These are phyloP conservation scores for Lordiphosa andalusiaca DNA, from an alignment of 2,888 invertebrate genomes.

Conservation along the genomic window DNA sequence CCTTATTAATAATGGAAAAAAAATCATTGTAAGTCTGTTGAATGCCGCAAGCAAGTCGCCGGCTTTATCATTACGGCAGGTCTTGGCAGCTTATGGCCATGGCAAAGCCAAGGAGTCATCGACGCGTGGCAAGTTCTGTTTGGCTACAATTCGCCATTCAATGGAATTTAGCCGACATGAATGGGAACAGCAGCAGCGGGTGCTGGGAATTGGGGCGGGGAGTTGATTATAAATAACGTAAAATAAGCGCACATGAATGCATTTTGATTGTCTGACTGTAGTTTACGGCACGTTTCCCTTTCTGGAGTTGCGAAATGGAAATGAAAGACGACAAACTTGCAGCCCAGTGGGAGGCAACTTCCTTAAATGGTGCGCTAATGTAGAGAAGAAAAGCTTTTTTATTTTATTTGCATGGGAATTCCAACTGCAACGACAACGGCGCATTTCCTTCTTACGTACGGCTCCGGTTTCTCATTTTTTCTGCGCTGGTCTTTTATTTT, in stretches of 20 bases:
- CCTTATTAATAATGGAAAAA: constrained; percentile 21
- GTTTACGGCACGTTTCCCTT: constrained; percentile 63
- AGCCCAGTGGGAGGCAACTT: constrained; percentile 37
- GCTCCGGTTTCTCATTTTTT: constrained; percentile 37
- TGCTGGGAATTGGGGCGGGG: constrained; percentile 1
- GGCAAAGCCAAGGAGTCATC: constrained; percentile 10
- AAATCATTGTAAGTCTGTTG: too few species aligned
- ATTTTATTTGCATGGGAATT: constrained; percentile 63
- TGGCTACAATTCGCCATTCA: constrained; percentile 58
- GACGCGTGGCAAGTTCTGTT: constrained; percentile 34
- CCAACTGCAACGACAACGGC: constrained; percentile 58
- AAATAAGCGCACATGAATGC: constrained; percentile 72
- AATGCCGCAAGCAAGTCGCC: too few species aligned
- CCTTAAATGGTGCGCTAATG: constrained; percentile 69
- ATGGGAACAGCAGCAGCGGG: neutral
- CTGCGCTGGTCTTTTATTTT: constrained; percentile 38
- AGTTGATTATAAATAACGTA: constrained; percentile 68
- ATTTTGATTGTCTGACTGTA: constrained; percentile 69
- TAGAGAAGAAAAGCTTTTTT: constrained; percentile 54
- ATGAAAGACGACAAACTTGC: constrained; percentile 50
- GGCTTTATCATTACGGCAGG: constrained; percentile 12
- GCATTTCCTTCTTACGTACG: constrained; percentile 60
- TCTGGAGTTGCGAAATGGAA: constrained; percentile 33
- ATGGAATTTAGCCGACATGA: constrained; percentile 51
- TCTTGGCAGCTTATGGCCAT: neutral